These are phyloP conservation scores for Saguinus midas DNA, from an alignment of 2,113 vertebrate species.

Conservation along the genomic window DNA sequence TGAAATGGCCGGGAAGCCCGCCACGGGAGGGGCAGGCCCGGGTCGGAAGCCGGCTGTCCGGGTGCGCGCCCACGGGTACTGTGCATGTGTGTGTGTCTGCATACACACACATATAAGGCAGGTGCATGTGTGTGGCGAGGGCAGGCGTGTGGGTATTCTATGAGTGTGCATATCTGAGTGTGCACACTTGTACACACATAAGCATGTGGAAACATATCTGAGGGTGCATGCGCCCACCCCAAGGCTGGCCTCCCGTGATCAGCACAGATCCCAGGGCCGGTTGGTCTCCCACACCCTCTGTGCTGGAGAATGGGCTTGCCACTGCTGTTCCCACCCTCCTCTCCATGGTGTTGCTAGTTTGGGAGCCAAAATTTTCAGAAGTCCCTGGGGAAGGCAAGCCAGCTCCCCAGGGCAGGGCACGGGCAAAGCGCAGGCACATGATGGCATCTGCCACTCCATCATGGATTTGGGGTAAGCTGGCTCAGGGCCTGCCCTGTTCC, in stretches of 20 bases:
- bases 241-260: background rate
- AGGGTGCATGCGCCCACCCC: fast-evolving
- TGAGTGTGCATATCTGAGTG: fast-evolving
- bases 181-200: background rate
- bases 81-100: background rate
- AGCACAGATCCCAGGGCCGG: fast-evolving
- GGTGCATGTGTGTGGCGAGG: no score
- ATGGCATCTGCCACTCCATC: fast-evolving
- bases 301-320: fast-evolving
- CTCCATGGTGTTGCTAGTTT: fast-evolving
- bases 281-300: fast-evolving
- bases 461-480: background rate
- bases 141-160: no score
- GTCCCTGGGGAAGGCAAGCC: no score
- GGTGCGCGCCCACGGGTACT: fast-evolving
- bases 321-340: fast-evolving
- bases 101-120: background rate
- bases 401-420: background rate
- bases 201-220: background rate
- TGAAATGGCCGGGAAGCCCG: conserved; percentile 76
- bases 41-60: background rate
- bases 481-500: fast-evolving
- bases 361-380: background rate
- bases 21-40: background rate
- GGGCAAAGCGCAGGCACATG: fast-evolving